These are phyloP conservation scores for Haliaeetus leucogaster DNA, from an alignment of 2,113 vertebrate species.

Conservation along the genomic window DNA sequence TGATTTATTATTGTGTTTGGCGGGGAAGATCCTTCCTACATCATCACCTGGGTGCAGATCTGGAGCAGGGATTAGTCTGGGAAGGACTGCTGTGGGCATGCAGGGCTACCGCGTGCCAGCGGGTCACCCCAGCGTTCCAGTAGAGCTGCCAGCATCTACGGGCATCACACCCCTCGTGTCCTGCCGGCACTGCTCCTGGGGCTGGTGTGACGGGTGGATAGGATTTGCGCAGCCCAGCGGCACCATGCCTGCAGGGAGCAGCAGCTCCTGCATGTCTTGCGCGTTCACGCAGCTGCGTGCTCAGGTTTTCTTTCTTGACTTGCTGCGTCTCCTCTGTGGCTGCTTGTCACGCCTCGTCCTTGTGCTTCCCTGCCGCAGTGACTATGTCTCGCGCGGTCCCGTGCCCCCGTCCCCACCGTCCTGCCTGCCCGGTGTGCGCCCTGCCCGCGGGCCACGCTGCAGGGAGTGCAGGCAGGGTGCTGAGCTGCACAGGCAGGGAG, in stretches of 20 bases:
- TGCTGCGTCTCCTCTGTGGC: background rate
- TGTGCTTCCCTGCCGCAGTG: fast-evolving
- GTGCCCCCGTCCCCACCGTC: background rate
- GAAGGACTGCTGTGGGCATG: background rate
- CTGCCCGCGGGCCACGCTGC: background rate
- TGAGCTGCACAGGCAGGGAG: background rate
- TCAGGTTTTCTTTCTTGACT: background rate
- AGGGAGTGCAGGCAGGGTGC: background rate
- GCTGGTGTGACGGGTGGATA: fast-evolving
- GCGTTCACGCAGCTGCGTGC: fast-evolving
- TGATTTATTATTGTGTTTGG: constrained; percentile 66
- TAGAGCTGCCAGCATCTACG: background rate
- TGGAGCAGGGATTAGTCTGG: background rate
- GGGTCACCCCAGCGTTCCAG: fast-evolving
- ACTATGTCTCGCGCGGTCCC: fast-evolving
- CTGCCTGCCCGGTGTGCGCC: fast-evolving
- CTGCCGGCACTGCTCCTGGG: background rate
- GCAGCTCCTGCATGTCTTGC: fast-evolving
- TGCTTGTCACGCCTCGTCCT: background rate
- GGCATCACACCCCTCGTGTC: background rate
- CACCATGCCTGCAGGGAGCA: fast-evolving
- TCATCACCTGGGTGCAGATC: background rate
- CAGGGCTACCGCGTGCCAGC: background rate
- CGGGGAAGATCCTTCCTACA: constrained; percentile 5
- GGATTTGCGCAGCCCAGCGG: background rate